Evolutionary conservation across 2,797 vertebrate genomes (phyloP).

Genomic region (Telmatherina bonti): DNA sequence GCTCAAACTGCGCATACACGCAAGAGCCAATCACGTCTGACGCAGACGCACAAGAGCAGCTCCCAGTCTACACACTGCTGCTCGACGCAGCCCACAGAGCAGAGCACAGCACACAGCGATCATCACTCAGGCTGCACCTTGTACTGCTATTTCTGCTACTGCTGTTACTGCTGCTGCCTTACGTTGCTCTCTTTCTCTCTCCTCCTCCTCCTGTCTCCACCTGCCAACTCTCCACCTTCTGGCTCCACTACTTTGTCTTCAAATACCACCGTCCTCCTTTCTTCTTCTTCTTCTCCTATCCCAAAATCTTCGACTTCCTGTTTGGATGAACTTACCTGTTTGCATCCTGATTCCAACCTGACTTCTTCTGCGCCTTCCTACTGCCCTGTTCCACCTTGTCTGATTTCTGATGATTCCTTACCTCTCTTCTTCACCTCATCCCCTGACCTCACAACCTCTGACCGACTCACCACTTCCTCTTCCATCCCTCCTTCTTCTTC

Average conservation of each 20-base stretch:
- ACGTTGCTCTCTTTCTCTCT: slow-evolving; percentile 84
- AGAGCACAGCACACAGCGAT: slow-evolving; percentile 68
- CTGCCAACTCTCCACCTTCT: slow-evolving; percentile 66
- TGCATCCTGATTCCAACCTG: slow-evolving; percentile 60
- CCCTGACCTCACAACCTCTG: slow-evolving; percentile 39
- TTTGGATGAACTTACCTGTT: slow-evolving; percentile 79
- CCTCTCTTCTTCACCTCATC: slow-evolving; percentile 74
- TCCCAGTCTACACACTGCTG: slow-evolving; percentile 49
- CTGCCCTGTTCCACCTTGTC: slow-evolving; percentile 83
- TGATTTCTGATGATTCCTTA: slow-evolving; percentile 85
- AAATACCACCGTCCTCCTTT: slow-evolving; percentile 31
- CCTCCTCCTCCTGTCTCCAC: slow-evolving; percentile 78
- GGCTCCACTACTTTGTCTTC: slow-evolving; percentile 54
- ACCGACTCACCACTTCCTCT: slow-evolving; percentile 64
- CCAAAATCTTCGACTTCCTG: slow-evolving; percentile 66
- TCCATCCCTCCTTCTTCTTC: slow-evolving; percentile 49
- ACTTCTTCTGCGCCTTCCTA: slow-evolving; percentile 55
- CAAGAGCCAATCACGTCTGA: slow-evolving; percentile 42
- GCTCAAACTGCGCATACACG: slow-evolving; percentile 58
- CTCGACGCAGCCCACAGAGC: slow-evolving; percentile 44
- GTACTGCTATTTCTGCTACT: slow-evolving; percentile 86
- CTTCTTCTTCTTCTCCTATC: slow-evolving; percentile 38
- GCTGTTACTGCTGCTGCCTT: slow-evolving; percentile 86
- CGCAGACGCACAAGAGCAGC: slow-evolving; percentile 53
- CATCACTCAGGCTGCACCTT: slow-evolving; percentile 80